Conservation (phyloP, 2,797 vertebrate species). For the Varecia variegata region DNA sequence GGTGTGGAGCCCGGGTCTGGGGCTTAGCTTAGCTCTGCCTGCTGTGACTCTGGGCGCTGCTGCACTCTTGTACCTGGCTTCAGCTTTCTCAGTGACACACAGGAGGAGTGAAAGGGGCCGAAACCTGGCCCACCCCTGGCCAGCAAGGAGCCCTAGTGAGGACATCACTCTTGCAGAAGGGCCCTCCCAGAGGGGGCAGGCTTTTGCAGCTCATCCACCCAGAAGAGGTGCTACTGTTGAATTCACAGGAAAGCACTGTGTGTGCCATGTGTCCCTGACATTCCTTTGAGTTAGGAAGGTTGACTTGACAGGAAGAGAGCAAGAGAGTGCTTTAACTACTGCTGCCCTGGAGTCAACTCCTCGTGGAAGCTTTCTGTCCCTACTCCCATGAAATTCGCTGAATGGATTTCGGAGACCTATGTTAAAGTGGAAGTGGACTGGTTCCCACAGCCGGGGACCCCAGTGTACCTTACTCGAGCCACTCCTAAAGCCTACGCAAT, state of each 20-base stretch:
- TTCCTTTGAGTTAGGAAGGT: neutral
- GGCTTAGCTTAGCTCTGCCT: too few relatives aligned
- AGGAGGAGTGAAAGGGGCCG: neutral
- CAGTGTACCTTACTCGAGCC: neutral
- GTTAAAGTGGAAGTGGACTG: neutral
- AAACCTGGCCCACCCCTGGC: neutral
- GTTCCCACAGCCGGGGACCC: neutral
- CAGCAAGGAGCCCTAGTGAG: neutral
- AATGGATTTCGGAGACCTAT: neutral
- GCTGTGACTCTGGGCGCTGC: neutral
- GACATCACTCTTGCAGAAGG: neutral
- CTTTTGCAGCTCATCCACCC: neutral
- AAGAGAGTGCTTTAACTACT: neutral
- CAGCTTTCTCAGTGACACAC: too few relatives aligned
- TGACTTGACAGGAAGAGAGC: neutral
- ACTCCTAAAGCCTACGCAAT: neutral
- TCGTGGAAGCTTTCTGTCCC: neutral
- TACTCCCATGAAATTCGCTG: neutral
- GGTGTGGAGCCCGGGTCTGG: neutral
- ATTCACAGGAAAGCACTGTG: neutral
- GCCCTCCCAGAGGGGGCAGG: neutral
- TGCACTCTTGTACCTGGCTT: neutral
- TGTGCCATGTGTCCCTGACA: neutral
- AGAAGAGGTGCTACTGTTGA: neutral
- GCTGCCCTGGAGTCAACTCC: neutral